A percentile compares a stretch with the other conserved stretches of the same genome.
These are phyloP conservation scores for Leucoraja erinaceus DNA, from an alignment of 2,113 vertebrate genomes.

Conservation along the genomic window DNA sequence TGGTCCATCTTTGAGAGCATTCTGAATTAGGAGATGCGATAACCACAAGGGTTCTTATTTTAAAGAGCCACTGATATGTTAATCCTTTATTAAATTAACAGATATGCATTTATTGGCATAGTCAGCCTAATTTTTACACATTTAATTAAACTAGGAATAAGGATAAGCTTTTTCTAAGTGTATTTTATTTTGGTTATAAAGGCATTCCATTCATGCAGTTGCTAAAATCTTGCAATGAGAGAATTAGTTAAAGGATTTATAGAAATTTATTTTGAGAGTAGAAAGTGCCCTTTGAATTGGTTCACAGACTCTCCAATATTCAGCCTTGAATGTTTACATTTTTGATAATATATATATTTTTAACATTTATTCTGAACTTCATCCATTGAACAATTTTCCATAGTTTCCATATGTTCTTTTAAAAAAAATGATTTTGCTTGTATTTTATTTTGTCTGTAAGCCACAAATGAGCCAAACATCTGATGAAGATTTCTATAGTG, in stretches of 20 bases:
- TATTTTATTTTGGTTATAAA: slow-evolving; percentile 48
- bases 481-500: neutral
- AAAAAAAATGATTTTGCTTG: neutral
- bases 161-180: slow-evolving; percentile 52
- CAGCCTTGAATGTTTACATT: neutral
- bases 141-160: slow-evolving; percentile 58
- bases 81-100: slow-evolving; percentile 55
- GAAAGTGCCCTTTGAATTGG: slow-evolving; percentile 41
- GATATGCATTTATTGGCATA: slow-evolving; percentile 47
- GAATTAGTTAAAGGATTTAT: slow-evolving; percentile 47
- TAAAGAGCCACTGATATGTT: slow-evolving; percentile 28
- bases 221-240: slow-evolving; percentile 43
- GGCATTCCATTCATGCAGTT: slow-evolving; percentile 47
- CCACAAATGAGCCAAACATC: neutral
- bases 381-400: neutral
- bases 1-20: neutral
- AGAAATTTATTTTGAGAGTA: slow-evolving; percentile 45
- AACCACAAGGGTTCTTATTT: neutral
- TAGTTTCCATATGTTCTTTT: neutral
- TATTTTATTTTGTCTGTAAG: neutral
- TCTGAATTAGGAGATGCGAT: neutral
- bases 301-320: neutral
- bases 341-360: neutral
- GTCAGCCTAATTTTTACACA: slow-evolving; percentile 45
- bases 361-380: neutral